Evolutionary conservation across 92 coral and sea anemone species (phyloP).

Genomic region (Palythoa grandiflora): DNA sequence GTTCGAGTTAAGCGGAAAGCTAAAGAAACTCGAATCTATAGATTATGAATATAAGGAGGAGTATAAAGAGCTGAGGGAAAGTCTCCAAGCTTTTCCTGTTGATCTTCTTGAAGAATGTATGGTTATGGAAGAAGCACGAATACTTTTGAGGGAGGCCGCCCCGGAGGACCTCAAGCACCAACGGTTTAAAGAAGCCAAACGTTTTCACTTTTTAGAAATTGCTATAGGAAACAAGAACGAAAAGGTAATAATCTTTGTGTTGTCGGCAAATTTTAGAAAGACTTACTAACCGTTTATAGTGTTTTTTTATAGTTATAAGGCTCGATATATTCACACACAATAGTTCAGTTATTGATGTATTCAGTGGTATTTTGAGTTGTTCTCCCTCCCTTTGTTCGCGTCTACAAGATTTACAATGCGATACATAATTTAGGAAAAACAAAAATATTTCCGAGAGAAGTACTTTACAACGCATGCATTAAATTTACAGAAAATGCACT

Average conservation of each 20-base stretch:
- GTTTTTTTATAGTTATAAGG: no score
- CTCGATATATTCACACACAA: no score
- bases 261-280: no score
- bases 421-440: no score
- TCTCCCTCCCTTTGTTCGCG: no score
- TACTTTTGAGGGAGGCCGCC: constrained; percentile 37
- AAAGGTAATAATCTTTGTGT: constrained; percentile 33
- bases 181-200: not conserved
- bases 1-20: constrained; percentile 45
- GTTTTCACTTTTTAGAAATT: constrained; percentile 37
- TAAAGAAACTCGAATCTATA: constrained; percentile 15
- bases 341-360: no score
- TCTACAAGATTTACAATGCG: no score
- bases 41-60: constrained; percentile 57
- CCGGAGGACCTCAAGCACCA: not conserved
- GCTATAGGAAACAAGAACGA: constrained; percentile 53
- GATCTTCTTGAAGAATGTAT: constrained; percentile 54
- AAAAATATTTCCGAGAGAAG: no score
- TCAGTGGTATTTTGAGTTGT: no score
- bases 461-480: no score
- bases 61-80: constrained; percentile 18
- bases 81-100: constrained; percentile 50
- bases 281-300: no score
- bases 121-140: constrained; percentile 50
- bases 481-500: no score